Conservation (phyloP, 1,140 invertebrate species). For the Bombus ignitus region DNA sequence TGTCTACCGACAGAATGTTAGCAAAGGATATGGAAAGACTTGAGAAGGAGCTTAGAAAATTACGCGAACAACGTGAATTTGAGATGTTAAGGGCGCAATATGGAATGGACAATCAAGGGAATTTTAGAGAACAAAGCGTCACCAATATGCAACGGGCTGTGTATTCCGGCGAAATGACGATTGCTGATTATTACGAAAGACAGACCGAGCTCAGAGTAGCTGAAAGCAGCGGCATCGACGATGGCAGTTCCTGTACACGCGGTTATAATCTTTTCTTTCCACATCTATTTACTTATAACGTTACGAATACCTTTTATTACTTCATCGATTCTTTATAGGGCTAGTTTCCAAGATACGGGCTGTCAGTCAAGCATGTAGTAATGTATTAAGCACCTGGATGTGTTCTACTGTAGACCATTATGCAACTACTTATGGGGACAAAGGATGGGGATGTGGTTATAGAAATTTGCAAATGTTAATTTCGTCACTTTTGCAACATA, state of each 20-base stretch:
- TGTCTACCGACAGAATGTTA: constrained; percentile 83
- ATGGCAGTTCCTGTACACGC: constrained; percentile 90
- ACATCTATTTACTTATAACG: background rate
- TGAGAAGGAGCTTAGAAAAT: constrained; percentile 88
- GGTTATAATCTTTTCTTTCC: constrained; percentile 77
- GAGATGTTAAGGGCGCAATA: constrained; percentile 91
- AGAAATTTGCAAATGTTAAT: constrained; percentile 96
- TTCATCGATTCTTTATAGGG: constrained; percentile 82
- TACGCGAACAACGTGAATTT: constrained; percentile 91
- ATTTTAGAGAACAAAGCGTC: constrained; percentile 91
- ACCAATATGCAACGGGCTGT: constrained; percentile 93
- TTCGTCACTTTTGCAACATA: constrained; percentile 90
- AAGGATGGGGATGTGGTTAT: constrained; percentile 95
- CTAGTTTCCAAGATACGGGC: constrained; percentile 88
- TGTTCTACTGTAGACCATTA: constrained; percentile 93
- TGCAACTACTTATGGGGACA: constrained; percentile 92
- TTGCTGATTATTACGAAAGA: constrained; percentile 92
- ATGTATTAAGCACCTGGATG: constrained; percentile 87
- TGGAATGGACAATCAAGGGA: constrained; percentile 94
- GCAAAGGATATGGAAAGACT: constrained; percentile 85
- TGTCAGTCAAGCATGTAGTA: constrained; percentile 87
- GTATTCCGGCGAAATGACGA: constrained; percentile 91
- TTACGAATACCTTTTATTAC: background rate
- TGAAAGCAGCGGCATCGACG: constrained; percentile 91
- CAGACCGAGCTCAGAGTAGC: constrained; percentile 89